Evolutionary conservation across 37 sponge, comb jelly and placozoan genomes (phyloP), one percentile per base, ranked within the genome.

Genomic region (Haliclona indistincta): DNA sequence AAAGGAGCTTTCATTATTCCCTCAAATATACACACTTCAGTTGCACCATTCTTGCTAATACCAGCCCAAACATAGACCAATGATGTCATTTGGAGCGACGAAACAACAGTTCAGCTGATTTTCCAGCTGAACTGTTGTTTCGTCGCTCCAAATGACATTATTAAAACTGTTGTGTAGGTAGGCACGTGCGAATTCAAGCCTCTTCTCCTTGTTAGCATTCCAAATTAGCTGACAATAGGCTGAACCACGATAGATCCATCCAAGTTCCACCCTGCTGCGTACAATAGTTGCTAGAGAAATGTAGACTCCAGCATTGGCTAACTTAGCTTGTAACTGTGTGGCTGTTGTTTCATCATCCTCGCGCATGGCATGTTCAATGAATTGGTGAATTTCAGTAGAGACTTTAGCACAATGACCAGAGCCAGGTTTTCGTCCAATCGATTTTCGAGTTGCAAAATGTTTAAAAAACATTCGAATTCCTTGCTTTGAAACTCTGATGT

Each of bases 71-170:
- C n/a, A n/a, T n/a, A n/a, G n/a, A n/a, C n/a, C n/a, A n/a, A n/a
- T n/a, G n/a, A n/a, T n/a, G n/a, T n/a, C n/a, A n/a, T n/a, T n/a
- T n/a, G n/a, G n/a, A n/a, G n/a, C n/a, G n/a, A n/a, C n/a, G n/a
- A n/a, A n/a, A n/a, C n/a, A n/a, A n/a, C n/a, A n/a, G n/a, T n/a
- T n/a, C n/a, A n/a, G 76, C 47, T 75, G 76, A 23, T 38, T 75
- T 39, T 75, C 76, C 60, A 75, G 43, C 41, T 61, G 64, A 17
- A 75, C 63, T 20, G 77, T 65, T 33, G 67, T 66, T 67, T 77
- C 77, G 35, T 77, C 77, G 3, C 54, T 77, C 67, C 77, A 77
- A 22, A 77, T 77, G 10, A 77, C 77, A 65, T 77, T 33, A 30
- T 44, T 8, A 29, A 64, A 77, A 34, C 51, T 42, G 8, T 64